Evolutionary conservation across 2,888 invertebrate genomes (phyloP).

Genomic region (Mythimna impura): DNA sequence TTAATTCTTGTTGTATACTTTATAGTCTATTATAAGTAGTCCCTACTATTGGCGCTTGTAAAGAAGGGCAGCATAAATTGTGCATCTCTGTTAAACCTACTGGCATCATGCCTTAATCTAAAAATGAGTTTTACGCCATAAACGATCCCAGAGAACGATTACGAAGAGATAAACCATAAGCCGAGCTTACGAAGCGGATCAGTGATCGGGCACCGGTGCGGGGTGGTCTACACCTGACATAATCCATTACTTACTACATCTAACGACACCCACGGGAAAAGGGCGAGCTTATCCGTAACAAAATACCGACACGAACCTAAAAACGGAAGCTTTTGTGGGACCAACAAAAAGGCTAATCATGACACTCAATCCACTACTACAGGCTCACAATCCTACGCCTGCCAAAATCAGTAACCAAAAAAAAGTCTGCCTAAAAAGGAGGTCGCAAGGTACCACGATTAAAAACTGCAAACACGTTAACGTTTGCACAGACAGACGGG

Average conservation of each 20-base stretch:
- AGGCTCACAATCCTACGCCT: not conserved
- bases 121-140: conserved; percentile 29
- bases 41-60: too few relatives aligned
- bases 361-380: too few relatives aligned
- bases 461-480: conserved; percentile 52
- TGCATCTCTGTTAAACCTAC: too few relatives aligned
- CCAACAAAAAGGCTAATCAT: conserved; percentile 22
- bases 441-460: conserved; percentile 39
- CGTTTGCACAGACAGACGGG: conserved; percentile 46
- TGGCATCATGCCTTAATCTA: conserved; percentile 19
- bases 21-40: too few relatives aligned
- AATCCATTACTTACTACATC: conserved; percentile 51
- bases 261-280: conserved; percentile 46
- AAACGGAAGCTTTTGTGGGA: conserved; percentile 19
- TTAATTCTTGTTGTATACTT: too few relatives aligned
- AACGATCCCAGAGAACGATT: conserved; percentile 40
- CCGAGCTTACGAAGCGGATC: conserved; percentile 40
- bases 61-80: too few relatives aligned
- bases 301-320: conserved; percentile 16
- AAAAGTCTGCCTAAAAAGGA: conserved; percentile 1
- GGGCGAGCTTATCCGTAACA: conserved; percentile 38
- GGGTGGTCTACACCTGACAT: conserved; percentile 39
- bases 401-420: not conserved
- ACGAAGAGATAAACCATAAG: conserved; percentile 43
- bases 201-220: conserved; percentile 35